Conservation (phyloP, 35 echinoderm and acorn worm genomes). For the Ophiothrix spiculata region DNA sequence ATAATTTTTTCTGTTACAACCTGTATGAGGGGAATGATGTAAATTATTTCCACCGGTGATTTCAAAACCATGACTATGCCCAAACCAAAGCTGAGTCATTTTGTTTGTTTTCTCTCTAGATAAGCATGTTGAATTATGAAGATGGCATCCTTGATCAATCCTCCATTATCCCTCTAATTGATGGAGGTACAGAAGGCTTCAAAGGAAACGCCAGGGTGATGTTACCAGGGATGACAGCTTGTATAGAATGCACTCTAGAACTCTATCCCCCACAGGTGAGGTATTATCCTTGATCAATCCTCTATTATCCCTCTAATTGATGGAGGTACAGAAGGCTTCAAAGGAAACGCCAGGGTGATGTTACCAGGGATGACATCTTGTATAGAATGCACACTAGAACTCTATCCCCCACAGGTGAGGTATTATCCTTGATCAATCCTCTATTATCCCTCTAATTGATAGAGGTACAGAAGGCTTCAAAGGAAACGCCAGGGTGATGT, state of each 20-base stretch:
- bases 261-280: conserved; percentile 96
- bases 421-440: conserved; percentile 50
- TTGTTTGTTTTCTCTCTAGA: conserved; percentile 28
- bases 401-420: conserved; percentile 94
- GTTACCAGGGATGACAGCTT: conserved; percentile 85
- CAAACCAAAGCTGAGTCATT: conserved; percentile 64
- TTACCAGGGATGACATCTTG: conserved; percentile 89
- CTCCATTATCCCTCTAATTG: conserved; percentile 85
- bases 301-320: conserved; percentile 90
- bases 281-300: conserved; percentile 46
- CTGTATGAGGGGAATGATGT: too few relatives aligned
- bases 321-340: conserved; percentile 94
- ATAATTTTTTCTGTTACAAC: too few relatives aligned
- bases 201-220: conserved; percentile 95
- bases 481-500: conserved; percentile 89
- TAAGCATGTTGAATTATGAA: conserved; percentile 85
- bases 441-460: conserved; percentile 89
- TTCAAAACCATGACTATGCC: too few relatives aligned
- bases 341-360: conserved; percentile 92
- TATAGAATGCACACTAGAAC: conserved; percentile 90
- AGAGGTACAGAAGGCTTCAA: conserved; percentile 96
- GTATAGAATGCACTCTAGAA: conserved; percentile 92
- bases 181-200: conserved; percentile 94
- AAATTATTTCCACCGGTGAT: too few relatives aligned
- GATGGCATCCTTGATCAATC: conserved; percentile 73